These are phyloP conservation scores for Theristus sp. DNA, from an alignment of 2,888 invertebrate species.

Conservation along the genomic window DNA sequence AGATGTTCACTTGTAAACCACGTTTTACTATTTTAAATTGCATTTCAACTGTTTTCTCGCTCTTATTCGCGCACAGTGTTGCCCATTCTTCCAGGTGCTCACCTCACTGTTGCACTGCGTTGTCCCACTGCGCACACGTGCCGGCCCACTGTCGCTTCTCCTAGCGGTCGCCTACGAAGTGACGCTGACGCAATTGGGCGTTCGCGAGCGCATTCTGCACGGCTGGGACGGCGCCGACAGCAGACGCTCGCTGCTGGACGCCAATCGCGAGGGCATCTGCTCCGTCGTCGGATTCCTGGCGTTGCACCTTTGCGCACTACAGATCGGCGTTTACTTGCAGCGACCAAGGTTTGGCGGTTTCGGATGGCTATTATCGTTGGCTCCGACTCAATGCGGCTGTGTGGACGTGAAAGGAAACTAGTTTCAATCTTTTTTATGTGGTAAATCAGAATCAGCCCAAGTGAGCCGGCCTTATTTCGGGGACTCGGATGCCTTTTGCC, in stretches of 20 bases:
- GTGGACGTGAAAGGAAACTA: no score
- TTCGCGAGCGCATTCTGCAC: neutral
- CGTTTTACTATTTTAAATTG: no score
- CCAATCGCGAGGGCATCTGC: constrained; percentile 76
- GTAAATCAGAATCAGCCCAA: no score
- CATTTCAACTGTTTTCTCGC: no score
- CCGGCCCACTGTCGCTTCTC: neutral
- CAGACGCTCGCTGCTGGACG: constrained; percentile 45
- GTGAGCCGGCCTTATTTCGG: no score
- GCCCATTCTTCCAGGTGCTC: neutral
- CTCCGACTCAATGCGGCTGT: no score
- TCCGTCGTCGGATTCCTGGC: constrained; percentile 66
- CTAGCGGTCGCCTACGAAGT: neutral
- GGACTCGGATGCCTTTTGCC: no score
- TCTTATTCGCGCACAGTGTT: no score
- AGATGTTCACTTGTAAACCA: no score
- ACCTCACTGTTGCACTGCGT: neutral
- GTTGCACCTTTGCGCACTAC: constrained; percentile 51
- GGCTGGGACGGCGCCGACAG: neutral
- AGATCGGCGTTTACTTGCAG: neutral
- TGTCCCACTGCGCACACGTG: neutral
- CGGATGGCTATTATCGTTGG: no score
- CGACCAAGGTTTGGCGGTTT: neutral
- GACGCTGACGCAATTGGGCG: neutral
- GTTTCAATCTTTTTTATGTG: no score